phyloP scores from a whole-genome alignment of 2,797 vertebrate genomes.

The Lemur catta region DNA sequence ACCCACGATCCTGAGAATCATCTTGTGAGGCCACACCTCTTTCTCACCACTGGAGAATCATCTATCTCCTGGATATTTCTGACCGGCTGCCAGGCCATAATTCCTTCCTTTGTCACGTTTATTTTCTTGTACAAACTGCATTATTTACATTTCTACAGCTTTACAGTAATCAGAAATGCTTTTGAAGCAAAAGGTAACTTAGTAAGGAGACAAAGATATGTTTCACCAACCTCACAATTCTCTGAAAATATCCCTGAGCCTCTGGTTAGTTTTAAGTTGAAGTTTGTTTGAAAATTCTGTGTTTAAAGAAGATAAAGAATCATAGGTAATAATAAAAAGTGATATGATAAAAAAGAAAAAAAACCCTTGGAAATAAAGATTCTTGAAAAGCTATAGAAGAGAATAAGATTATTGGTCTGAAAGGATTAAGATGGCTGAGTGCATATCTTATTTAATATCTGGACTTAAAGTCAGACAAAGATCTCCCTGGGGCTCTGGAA shows the following conservation, averaged over 20 bases:
- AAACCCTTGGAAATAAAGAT: not conserved
- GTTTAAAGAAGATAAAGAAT: not conserved
- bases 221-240: not conserved
- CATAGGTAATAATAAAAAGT: not conserved
- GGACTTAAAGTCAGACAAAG: not conserved
- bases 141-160: not conserved
- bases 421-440: not conserved
- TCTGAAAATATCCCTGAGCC: not conserved
- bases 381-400: not conserved
- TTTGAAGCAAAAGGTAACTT: not conserved
- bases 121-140: not conserved
- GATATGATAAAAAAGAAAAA: not conserved
- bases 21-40: not conserved
- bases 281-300: not conserved
- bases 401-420: not conserved
- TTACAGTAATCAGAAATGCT: not conserved
- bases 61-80: not conserved
- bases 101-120: not conserved
- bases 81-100: not conserved
- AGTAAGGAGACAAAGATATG: not conserved
- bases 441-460: not conserved
- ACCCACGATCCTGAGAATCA: not conserved
- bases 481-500: not conserved
- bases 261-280: not conserved
- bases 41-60: not conserved